A percentile compares a stretch with the other conserved stretches of the same genome.
Evolutionary conservation across 2,113 vertebrate genomes (phyloP).

Genomic region (Psilopsiagon aurifrons): DNA sequence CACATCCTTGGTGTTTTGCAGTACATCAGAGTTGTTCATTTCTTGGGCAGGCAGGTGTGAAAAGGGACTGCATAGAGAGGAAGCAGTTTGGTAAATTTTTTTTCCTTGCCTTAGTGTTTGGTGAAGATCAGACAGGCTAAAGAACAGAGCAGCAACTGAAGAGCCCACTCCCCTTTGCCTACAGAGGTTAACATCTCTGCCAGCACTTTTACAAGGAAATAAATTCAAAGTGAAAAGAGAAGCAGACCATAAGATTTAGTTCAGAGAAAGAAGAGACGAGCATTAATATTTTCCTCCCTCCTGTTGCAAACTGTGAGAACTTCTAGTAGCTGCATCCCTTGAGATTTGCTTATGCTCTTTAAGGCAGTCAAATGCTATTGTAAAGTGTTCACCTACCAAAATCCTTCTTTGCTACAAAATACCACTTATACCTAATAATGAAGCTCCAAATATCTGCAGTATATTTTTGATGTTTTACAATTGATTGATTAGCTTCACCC

Average conservation of each 20-base stretch:
- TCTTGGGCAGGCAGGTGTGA: not conserved
- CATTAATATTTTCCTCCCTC: not conserved
- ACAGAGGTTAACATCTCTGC: not conserved
- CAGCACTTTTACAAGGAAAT: not conserved
- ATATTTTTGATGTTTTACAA: not conserved
- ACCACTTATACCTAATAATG: not conserved
- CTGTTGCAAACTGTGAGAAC: not conserved
- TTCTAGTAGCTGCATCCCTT: not conserved
- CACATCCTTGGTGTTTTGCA: not conserved
- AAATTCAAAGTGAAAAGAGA: not conserved
- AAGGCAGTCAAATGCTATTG: not conserved
- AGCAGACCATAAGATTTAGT: not conserved
- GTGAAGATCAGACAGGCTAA: not conserved
- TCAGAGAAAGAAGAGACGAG: not conserved
- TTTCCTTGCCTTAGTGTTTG: not conserved
- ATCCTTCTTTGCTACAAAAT: not conserved
- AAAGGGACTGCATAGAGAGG: not conserved
- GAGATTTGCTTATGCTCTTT: not conserved
- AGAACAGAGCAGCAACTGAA: not conserved
- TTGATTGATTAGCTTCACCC: not conserved
- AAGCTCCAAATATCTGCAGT: not conserved
- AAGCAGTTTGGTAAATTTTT: not conserved
- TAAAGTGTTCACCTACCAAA: not conserved
- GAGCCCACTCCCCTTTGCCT: not conserved
- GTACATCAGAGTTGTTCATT: not conserved